Conservation (phyloP, 2,888 invertebrate genomes). For the Blera fallax region DNA sequence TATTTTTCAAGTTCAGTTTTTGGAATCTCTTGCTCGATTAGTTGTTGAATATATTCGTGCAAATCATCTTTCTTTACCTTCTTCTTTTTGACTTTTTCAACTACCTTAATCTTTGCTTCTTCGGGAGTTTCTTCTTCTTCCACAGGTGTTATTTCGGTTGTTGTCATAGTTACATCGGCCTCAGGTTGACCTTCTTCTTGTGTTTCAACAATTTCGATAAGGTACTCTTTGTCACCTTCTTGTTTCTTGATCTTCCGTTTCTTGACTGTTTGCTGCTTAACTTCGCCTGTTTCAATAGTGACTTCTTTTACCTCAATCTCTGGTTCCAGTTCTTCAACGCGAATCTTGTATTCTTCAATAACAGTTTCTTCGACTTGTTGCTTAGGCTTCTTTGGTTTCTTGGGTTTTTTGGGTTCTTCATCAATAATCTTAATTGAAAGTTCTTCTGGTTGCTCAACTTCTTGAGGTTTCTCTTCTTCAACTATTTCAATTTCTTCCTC, state of each 20-base stretch:
- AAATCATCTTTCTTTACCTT: constrained; percentile 79
- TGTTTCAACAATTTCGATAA: constrained; percentile 76
- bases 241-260: constrained; percentile 78
- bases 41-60: constrained; percentile 80
- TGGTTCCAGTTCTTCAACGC: constrained; percentile 78
- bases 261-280: constrained; percentile 74
- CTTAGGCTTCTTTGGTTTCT: constrained; percentile 73
- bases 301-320: constrained; percentile 78
- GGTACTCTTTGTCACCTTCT: constrained; percentile 76
- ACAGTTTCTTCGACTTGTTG: constrained; percentile 49
- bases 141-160: constrained; percentile 77
- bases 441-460: constrained; percentile 74
- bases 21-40: constrained; percentile 81
- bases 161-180: constrained; percentile 79
- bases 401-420: constrained; percentile 72
- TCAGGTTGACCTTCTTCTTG: constrained; percentile 77
- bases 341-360: constrained; percentile 74
- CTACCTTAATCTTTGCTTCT: constrained; percentile 55
- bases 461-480: constrained; percentile 76
- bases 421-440: constrained; percentile 75
- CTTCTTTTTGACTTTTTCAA: constrained; percentile 75
- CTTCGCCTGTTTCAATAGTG: constrained; percentile 73
- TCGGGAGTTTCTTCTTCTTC: constrained; percentile 74
- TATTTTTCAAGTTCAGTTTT: constrained; percentile 81
- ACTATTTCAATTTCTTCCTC: constrained; percentile 74